Percentiles rank a stretch among this genome's conserved stretches.
These are phyloP conservation scores for Digitonthophagus gazella DNA, from an alignment of 2,888 invertebrate genomes.

Conservation along the genomic window DNA sequence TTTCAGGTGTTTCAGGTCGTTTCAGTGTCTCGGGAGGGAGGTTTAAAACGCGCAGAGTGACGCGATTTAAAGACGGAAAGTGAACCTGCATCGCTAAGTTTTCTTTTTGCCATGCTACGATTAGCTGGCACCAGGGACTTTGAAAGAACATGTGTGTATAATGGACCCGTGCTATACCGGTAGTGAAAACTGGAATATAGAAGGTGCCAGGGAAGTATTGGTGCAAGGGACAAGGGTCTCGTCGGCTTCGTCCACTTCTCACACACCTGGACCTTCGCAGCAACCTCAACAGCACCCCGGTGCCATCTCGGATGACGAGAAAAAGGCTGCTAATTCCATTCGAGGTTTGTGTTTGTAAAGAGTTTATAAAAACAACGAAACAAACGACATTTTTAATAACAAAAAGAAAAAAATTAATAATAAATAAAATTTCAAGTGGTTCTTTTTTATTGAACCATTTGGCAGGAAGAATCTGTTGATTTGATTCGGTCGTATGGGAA, in stretches of 20 bases:
- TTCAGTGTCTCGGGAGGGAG: background rate
- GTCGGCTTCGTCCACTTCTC: conserved; percentile 61
- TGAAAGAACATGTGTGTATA: conserved; percentile 39
- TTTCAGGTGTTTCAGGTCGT: conserved; percentile 8
- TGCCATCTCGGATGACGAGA: conserved; percentile 52
- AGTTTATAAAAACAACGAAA: too few relatives aligned
- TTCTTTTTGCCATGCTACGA: conserved; percentile 36
- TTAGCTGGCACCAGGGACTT: conserved; percentile 30
- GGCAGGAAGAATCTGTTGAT: background rate
- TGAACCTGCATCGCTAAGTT: background rate
- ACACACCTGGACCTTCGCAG: conserved; percentile 51
- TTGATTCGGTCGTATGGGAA: background rate
- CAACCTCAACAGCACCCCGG: conserved; percentile 25
- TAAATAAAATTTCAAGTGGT: too few relatives aligned
- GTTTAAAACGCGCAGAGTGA: background rate
- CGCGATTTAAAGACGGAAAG: background rate
- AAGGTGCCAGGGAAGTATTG: conserved; percentile 25
- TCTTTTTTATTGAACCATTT: too few relatives aligned
- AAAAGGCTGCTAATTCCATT: conserved; percentile 65
- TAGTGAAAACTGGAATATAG: conserved; percentile 42
- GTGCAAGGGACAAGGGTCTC: conserved; percentile 37
- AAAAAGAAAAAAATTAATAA: too few relatives aligned
- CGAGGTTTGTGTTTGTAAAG: conserved; percentile 55
- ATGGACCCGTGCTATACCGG: conserved; percentile 54
- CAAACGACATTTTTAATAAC: too few relatives aligned